These are phyloP conservation scores for Andinoacara biseriatus DNA, from an alignment of 2,113 vertebrate genomes.

Conservation along the genomic window DNA sequence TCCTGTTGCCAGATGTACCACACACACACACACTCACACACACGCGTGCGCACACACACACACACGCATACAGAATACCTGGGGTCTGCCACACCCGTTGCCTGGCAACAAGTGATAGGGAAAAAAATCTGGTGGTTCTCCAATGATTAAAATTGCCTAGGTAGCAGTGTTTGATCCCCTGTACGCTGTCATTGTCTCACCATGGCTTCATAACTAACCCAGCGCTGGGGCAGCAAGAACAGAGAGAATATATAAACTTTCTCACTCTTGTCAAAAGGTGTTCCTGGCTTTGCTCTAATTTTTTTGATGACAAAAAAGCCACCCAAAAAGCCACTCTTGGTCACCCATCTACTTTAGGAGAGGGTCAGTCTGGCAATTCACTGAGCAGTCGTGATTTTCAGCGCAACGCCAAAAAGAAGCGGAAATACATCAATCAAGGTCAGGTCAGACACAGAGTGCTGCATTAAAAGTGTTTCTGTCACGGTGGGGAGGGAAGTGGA, in stretches of 20 bases:
- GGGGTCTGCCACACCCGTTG: slow-evolving; percentile 69
- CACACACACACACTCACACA: slow-evolving; percentile 41
- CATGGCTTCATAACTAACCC: slow-evolving; percentile 59
- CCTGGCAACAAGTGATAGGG: slow-evolving; percentile 73
- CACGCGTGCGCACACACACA: slow-evolving; percentile 29
- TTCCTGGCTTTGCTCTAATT: slow-evolving; percentile 62
- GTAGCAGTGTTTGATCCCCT: slow-evolving; percentile 66
- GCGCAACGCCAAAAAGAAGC: slow-evolving; percentile 43
- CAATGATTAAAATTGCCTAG: slow-evolving; percentile 79
- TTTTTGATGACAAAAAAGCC: slow-evolving; percentile 41
- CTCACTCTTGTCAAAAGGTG: slow-evolving; percentile 59
- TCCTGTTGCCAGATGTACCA: slow-evolving; percentile 25
- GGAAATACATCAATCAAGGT: slow-evolving; percentile 62
- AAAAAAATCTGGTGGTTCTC: slow-evolving; percentile 63
- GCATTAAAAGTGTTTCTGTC: slow-evolving; percentile 59
- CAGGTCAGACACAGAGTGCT: slow-evolving; percentile 53
- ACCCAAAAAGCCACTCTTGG: slow-evolving; percentile 12
- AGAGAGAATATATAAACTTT: slow-evolving; percentile 58
- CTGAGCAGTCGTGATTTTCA: slow-evolving; percentile 32
- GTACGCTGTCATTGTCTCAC: slow-evolving; percentile 56
- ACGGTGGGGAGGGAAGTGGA: slow-evolving; percentile 36
- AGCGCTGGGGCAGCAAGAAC: slow-evolving; percentile 22
- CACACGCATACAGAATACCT: slow-evolving; percentile 53
- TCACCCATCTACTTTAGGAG: slow-evolving; percentile 17
- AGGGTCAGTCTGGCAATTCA: slow-evolving; percentile 42